Base-by-base conservation (phyloP, 2,113 vertebrate species). In the Cynoglossus semilaevis region DNA sequence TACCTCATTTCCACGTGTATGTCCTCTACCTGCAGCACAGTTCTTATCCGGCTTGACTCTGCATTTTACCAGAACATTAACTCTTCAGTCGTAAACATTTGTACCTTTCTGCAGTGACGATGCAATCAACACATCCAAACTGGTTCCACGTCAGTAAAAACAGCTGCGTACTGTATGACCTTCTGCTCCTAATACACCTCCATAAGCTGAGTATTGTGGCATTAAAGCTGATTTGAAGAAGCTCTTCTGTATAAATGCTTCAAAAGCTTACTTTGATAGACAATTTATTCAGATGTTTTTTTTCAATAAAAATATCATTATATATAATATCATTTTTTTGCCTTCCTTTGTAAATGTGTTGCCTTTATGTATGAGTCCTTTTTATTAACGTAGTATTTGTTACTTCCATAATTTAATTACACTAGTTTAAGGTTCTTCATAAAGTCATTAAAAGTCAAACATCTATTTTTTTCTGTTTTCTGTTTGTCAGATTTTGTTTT, bases 281-380 rank as follows among this genome's bases (percentile, higher is more conserved):
- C 22, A 6, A 29, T 29, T 29, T 29, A 2, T 29, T 29, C 22
- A 35, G 3, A 70, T 59, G 64, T 2, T 36, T 54, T 55, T 47
- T 49, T 63, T 41, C 69, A 53, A 63, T 55, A 50, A 71, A 38
- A 67, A 19, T 14, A 3, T n/a, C 13, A 18, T 51, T 81, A 74
- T 58, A 41, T 85, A 81, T 81, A 80, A 88, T 85, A 62, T 1
- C 58, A 79, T 67, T 76, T 48, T 66, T 82, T 66, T 70, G 22
- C 38, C 47, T 53, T 61, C 0, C 5, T 76, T 66, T 83, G 68
- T 69, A 59, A 76, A 66, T 73, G 73, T 80, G 80, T 77, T 17
- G 67, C 58, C 70, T 81, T 77, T 51, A 72, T 51, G 48, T 59
- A 36, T 58, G 51, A 11, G 15, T 54, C 47, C 22, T 29, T 29